phyloP scores from a whole-genome alignment of 2,888 invertebrate genomes.

The Notodonta ziczac region DNA sequence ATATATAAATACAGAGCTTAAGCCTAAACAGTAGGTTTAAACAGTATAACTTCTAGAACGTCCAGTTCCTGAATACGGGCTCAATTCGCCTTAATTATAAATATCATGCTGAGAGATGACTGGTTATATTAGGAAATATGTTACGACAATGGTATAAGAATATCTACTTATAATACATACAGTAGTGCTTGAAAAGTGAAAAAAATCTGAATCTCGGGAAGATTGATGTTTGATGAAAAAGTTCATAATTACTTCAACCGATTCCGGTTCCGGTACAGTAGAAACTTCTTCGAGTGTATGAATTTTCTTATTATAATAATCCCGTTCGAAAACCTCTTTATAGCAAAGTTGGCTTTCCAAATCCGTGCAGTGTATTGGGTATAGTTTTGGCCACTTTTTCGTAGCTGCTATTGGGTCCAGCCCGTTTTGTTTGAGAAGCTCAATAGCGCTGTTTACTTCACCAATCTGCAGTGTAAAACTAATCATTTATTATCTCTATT shows the following conservation, averaged over 20 bases:
- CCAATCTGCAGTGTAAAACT: constrained; percentile 48
- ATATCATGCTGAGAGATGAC: too few species aligned
- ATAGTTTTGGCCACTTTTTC: constrained; percentile 61
- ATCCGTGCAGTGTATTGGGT: constrained; percentile 66
- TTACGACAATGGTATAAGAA: too few species aligned
- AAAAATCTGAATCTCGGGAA: too few species aligned
- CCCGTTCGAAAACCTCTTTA: constrained; percentile 52
- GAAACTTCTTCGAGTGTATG: constrained; percentile 45
- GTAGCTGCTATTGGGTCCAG: constrained; percentile 54
- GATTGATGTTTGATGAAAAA: neutral
- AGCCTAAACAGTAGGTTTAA: too few species aligned
- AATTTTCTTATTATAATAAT: constrained; percentile 57
- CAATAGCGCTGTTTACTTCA: constrained; percentile 64
- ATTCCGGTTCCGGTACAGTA: constrained; percentile 31
- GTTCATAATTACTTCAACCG: constrained; percentile 27
- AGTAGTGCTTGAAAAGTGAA: too few species aligned
- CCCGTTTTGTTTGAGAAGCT: constrained; percentile 62
- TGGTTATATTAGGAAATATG: too few species aligned
- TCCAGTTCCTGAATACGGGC: too few species aligned
- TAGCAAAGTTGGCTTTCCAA: constrained; percentile 57
- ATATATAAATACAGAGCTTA: too few species aligned
- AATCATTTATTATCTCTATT: too few species aligned
- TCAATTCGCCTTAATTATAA: too few species aligned
- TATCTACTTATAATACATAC: too few species aligned
- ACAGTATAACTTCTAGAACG: too few species aligned